These are phyloP conservation scores for Astyanax mexicanus DNA, from an alignment of 2,797 vertebrate genomes.

Conservation along the genomic window DNA sequence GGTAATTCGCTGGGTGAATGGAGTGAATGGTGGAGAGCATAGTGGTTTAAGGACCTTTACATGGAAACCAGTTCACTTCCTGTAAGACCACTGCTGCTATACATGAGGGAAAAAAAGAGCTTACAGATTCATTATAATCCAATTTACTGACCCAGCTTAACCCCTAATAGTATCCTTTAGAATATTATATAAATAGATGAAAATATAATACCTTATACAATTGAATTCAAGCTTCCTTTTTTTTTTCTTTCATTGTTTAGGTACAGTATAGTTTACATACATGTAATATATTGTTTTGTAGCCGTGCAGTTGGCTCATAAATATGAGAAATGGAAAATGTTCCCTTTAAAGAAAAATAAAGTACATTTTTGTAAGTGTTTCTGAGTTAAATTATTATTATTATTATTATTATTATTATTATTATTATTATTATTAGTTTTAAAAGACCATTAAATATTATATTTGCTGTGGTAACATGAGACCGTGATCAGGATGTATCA, in stretches of 20 bases:
- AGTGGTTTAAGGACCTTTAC: slow-evolving; percentile 25
- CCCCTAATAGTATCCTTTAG: background rate
- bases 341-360: no score
- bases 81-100: background rate
- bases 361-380: no score
- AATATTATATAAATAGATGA: background rate
- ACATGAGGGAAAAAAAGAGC: slow-evolving; percentile 25
- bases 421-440: no score
- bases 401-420: no score
- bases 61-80: slow-evolving; percentile 14
- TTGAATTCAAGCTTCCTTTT: background rate
- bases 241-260: no score
- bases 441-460: no score
- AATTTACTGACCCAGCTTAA: background rate
- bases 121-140: slow-evolving; percentile 21
- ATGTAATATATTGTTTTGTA: no score
- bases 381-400: no score
- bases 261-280: background rate
- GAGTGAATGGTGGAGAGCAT: slow-evolving; percentile 18
- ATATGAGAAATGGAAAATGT: no score
- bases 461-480: no score
- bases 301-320: no score
- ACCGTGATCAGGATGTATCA: no score
- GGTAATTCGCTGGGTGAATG: slow-evolving; percentile 37
- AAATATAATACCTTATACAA: background rate